Evolutionary conservation across 1,140 invertebrate species (phyloP).

Genomic region (Microvelia longipes): DNA sequence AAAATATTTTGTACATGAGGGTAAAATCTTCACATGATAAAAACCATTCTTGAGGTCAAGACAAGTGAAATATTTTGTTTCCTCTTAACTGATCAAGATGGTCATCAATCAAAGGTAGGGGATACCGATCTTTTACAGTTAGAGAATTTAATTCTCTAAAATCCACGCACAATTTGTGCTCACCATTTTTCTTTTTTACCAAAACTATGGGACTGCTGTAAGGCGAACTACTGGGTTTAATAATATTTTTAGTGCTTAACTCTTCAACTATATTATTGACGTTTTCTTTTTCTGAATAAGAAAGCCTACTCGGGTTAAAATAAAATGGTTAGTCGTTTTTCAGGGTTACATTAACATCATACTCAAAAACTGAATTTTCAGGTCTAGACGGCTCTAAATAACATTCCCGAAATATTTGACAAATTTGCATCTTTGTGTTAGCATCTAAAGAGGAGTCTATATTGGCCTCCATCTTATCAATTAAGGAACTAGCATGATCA

Average conservation of each 20-base stretch:
- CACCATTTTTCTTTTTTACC: constrained; percentile 29
- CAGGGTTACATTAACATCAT: background rate
- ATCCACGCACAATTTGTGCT: constrained; percentile 31
- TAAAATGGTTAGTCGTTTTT: background rate
- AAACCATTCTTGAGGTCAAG: constrained; percentile 35
- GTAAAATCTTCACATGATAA: constrained; percentile 29
- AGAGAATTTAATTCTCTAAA: constrained; percentile 32
- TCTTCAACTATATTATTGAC: background rate
- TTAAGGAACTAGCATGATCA: too few species aligned
- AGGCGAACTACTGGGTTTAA: background rate
- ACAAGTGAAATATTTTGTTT: constrained; percentile 29
- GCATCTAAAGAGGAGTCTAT: background rate
- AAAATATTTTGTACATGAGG: constrained; percentile 27
- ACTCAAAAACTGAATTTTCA: background rate
- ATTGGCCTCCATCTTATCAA: background rate
- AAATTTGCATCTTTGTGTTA: background rate
- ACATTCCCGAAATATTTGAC: background rate
- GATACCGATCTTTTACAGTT: constrained; percentile 29
- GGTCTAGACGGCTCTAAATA: background rate
- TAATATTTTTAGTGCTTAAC: background rate
- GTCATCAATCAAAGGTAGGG: constrained; percentile 19
- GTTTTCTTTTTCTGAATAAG: background rate
- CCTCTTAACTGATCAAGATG: constrained; percentile 15
- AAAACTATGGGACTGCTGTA: constrained; percentile 33
- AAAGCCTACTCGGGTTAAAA: background rate